A percentile compares a stretch with the other conserved stretches of the same genome.
Evolutionary conservation across 2,888 invertebrate species (phyloP).

Genomic region (Saturnia pavonia): DNA sequence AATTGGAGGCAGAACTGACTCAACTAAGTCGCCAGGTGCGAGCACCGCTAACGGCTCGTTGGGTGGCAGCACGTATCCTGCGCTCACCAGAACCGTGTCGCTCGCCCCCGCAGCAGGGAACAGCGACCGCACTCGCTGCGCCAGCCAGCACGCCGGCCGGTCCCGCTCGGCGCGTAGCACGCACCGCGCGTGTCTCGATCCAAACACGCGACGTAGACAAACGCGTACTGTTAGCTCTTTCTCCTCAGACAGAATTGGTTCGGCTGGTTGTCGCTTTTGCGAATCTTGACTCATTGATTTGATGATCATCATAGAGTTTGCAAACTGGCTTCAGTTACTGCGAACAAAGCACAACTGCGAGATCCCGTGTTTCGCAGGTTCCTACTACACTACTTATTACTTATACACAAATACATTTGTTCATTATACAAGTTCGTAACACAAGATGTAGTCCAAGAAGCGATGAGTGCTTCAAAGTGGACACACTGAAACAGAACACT

Average conservation of each 20-base stretch:
- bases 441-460: too few species aligned
- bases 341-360: neutral
- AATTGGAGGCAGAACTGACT: constrained; percentile 38
- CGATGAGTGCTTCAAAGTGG: too few species aligned
- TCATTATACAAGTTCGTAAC: too few species aligned
- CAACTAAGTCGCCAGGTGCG: constrained; percentile 48
- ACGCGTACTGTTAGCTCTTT: constrained; percentile 51
- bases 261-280: constrained; percentile 12
- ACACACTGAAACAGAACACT: too few species aligned
- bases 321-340: neutral
- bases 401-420: too few species aligned
- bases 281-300: neutral
- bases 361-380: neutral
- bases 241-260: constrained; percentile 13
- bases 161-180: constrained; percentile 33
- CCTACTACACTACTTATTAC: neutral
- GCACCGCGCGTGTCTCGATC: constrained; percentile 49
- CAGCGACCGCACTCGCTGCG: constrained; percentile 47
- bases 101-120: constrained; percentile 34
- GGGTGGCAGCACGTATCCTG: constrained; percentile 59
- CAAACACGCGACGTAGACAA: constrained; percentile 48
- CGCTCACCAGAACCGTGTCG: constrained; percentile 36
- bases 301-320: neutral
- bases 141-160: constrained; percentile 51
- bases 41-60: constrained; percentile 58